Base-by-base conservation (phyloP, 2,113 vertebrate genomes). In the Labrus mixtus region DNA sequence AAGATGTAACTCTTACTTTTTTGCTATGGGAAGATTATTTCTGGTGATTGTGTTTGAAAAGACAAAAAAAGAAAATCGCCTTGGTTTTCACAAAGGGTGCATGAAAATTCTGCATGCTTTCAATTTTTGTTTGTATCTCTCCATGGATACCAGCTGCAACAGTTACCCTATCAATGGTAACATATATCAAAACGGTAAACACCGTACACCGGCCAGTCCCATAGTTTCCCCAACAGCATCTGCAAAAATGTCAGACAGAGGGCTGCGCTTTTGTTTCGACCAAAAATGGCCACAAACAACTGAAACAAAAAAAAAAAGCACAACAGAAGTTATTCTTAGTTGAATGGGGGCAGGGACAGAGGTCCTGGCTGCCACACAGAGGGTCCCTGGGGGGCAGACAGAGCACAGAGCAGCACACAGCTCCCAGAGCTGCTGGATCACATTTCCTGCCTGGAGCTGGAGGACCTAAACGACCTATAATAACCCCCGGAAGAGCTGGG, bases 401-500 rank as follows among this genome's bases (percentile, higher is more conserved):
- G 77, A 83, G 61, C 64, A 59, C 78, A 83, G 61, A 82, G 84
- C 10, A 11, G 36, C 82, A 62, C 73, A 53, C 8, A 58, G 53
- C 39, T 19, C 72, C 67, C 69, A 72, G 59, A 82, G 80, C 68
- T 76, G 85, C 76, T 61, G 62, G 85, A 92, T 94, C 91, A 81
- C 87, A 90, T 94, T 93, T 93, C 93, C 81, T 90, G 77, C 95
- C 90, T 93, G 90, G 91, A 68, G 87, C 92, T 71, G 68, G 59
- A 91, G 85, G 66, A 68, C 0, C 17, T 51, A 51, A 82, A 84
- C 80, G 95, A 97, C 95, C 97, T 95, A 78, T 46, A 97, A 94
- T 99, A 98, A 98, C 96, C 96, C 29, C 93, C 59, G 36, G 77
- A 69, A 73, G 60, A 6, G 64, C 72, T 67, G 1, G 4, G 11